phyloP scores from a whole-genome alignment of 2,797 vertebrate genomes.

The Mareca strepera region DNA sequence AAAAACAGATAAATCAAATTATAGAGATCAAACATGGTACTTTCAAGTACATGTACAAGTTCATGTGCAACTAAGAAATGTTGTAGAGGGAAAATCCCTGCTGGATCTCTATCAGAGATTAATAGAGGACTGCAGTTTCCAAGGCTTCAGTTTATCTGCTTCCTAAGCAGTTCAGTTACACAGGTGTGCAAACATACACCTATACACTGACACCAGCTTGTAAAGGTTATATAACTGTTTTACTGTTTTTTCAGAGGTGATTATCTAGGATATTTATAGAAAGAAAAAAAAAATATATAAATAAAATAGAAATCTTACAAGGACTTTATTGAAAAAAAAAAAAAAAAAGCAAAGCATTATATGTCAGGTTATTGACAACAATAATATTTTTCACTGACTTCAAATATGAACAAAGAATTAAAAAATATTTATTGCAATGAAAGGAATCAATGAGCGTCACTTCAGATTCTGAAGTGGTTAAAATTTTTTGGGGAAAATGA shows the following conservation, averaged over 20 bases:
- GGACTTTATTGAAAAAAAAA: neutral
- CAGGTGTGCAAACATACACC: neutral
- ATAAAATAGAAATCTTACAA: neutral
- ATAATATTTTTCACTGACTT: neutral
- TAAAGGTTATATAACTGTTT: neutral
- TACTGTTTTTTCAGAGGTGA: neutral
- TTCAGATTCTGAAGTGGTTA: neutral
- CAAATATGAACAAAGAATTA: neutral
- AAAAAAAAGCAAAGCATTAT: neutral
- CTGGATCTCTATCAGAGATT: neutral
- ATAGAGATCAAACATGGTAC: neutral
- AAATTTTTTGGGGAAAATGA: neutral
- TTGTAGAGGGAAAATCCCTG: neutral
- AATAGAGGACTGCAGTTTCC: neutral
- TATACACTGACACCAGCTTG: neutral
- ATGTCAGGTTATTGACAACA: neutral
- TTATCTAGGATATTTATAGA: neutral
- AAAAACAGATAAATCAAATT: neutral
- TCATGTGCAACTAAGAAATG: neutral
- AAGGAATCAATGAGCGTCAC: neutral
- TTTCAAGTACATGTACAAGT: neutral
- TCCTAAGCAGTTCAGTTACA: neutral
- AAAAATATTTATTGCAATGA: neutral
- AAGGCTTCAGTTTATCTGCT: neutral
- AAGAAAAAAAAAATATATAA: neutral